Percentiles rank a stretch among this genome's conserved stretches.
These are phyloP conservation scores for Hololepta plana DNA, from an alignment of 2,888 invertebrate genomes.

Conservation along the genomic window DNA sequence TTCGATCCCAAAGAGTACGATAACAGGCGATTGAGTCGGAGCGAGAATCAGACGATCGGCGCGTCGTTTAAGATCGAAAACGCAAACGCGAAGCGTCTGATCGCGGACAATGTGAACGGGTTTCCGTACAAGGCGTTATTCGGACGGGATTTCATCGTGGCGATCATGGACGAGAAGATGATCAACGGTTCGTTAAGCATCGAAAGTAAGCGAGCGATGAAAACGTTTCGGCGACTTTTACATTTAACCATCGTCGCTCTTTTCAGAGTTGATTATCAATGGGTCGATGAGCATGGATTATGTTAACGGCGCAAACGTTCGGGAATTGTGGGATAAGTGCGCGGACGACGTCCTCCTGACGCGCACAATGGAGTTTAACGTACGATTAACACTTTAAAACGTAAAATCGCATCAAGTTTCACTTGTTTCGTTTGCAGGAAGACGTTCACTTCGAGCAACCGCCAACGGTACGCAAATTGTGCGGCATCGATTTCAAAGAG, in stretches of 20 bases:
- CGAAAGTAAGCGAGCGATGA: conserved; percentile 15
- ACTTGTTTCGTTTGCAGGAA: too few relatives aligned
- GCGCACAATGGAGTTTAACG: too few relatives aligned
- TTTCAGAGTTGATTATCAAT: conserved; percentile 19
- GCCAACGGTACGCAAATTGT: too few relatives aligned
- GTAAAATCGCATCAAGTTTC: too few relatives aligned
- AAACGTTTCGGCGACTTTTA: too few relatives aligned
- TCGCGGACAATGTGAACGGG: conserved; percentile 21
- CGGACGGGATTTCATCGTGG: conserved; percentile 12
- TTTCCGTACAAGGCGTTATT: conserved; percentile 18
- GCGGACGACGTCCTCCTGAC: too few relatives aligned
- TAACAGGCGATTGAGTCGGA: conserved; percentile 19
- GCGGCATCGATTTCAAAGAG: conserved; percentile 22
- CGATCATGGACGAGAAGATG: too few relatives aligned
- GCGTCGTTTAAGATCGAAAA: conserved; percentile 21
- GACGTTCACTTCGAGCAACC: too few relatives aligned
- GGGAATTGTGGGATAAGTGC: too few relatives aligned
- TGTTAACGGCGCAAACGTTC: conserved; percentile 16
- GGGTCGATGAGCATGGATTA: conserved; percentile 23
- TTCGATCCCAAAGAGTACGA: conserved; percentile 21
- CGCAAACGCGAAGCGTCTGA: conserved; percentile 16
- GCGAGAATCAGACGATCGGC: conserved; percentile 18
- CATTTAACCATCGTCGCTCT: conserved; percentile 6
- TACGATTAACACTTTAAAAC: too few relatives aligned
- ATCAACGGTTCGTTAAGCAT: conserved; percentile 25